Evolutionary conservation across 2,888 invertebrate genomes (phyloP), one percentile per base, ranked within the genome.

Genomic region (Nomada ruficornis): DNA sequence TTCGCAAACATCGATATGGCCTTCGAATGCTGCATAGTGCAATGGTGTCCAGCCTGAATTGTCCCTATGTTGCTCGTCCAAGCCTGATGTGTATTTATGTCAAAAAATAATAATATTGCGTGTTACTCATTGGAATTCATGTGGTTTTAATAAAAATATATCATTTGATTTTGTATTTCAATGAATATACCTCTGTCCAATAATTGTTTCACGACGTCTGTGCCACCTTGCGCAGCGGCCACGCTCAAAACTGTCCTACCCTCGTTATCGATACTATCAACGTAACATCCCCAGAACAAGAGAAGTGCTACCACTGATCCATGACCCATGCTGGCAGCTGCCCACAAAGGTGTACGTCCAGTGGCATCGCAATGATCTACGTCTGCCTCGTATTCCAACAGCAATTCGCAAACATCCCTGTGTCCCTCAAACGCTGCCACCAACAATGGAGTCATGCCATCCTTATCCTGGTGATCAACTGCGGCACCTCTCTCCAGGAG

Each of bases 31-130:
- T 0, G 99, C 97, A 93, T 99, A 99, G 93, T 99, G 99, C 72
- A 99, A 94, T 0, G 99, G 98, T 0, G 99, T 99, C 99, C 99
- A 99, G 0, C 99, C 99, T 0, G 98, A 97, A 94, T 98, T 98
- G 93, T 99, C 99, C 26, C 97, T 95, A 91, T 98, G 98, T 81
- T 97, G 97, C 89, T 98, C 98, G 90, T 98, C 98, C 64, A 98
- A 92, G 0, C 98, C 94, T 94, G 77, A 15, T 76, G 77, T n/a
- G 63, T 69, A 63, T 50, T 20, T 18, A n/a, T 18, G n/a, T 54
- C 13, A 11, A 57, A 23, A 57, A 23, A 23, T 0, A 23, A 57
- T 23, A 13, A 57, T 23, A 57, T 57, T 57, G 13, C 13, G 20
- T 3, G 36, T 36, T 36, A 36, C 36, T 36, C 36, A 36, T 36